Percentiles rank a stretch among this genome's conserved stretches.
Evolutionary conservation across 2,888 invertebrate genomes (phyloP).

Genomic region (Mythimna vitellina): DNA sequence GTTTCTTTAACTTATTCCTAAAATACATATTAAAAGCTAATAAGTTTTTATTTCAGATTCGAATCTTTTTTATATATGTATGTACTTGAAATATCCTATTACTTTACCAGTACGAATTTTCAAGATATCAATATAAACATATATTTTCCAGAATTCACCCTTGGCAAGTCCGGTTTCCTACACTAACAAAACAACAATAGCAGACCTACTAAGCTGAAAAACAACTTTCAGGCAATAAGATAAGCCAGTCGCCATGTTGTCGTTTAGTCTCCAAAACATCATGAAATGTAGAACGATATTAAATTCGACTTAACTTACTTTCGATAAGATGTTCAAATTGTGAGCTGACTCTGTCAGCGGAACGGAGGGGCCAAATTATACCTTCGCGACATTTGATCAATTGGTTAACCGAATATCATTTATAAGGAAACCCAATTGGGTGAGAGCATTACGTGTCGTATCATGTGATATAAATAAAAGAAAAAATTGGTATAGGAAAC

Average conservation of each 20-base stretch:
- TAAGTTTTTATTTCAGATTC: slow-evolving; percentile 16
- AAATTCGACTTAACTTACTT: slow-evolving; percentile 45
- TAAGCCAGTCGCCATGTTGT: slow-evolving; percentile 39
- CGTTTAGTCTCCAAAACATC: slow-evolving; percentile 40
- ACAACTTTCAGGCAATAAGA: slow-evolving; percentile 39
- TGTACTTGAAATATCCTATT: background rate
- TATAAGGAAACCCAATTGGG: slow-evolving; percentile 45
- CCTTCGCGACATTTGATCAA: slow-evolving; percentile 56
- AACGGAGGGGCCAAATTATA: slow-evolving; percentile 37
- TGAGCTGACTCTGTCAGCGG: slow-evolving; percentile 34
- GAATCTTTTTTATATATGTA: background rate
- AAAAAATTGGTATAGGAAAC: slow-evolving; percentile 41
- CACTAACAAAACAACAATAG: slow-evolving; percentile 36
- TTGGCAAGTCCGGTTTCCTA: slow-evolving; percentile 1
- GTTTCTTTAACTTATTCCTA: slow-evolving; percentile 23
- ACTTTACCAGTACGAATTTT: background rate
- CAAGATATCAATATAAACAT: background rate
- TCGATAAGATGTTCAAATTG: slow-evolving; percentile 37
- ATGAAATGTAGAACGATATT: slow-evolving; percentile 37
- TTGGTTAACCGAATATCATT: slow-evolving; percentile 48
- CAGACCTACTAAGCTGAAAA: slow-evolving; percentile 31
- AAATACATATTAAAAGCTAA: slow-evolving; percentile 8
- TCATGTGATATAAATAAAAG: slow-evolving; percentile 48
- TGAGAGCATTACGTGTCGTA: slow-evolving; percentile 47
- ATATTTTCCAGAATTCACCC: background rate